These are phyloP conservation scores for Limenitis camilla DNA, from an alignment of 2,888 invertebrate genomes.

Conservation along the genomic window DNA sequence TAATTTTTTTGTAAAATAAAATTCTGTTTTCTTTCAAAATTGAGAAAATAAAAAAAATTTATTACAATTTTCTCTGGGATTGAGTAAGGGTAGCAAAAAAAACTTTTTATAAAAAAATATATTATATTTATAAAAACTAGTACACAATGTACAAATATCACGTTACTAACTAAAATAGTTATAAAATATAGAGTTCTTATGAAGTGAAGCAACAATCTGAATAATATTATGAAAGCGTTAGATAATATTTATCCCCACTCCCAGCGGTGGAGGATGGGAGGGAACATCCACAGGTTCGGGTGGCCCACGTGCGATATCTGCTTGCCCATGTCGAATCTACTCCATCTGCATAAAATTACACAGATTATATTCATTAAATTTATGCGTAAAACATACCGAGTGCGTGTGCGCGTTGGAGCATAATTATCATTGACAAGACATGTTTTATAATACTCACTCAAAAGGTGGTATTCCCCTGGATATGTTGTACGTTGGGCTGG, in stretches of 20 bases:
- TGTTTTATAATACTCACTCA: slow-evolving; percentile 38
- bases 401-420: neutral
- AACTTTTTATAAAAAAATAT: no score
- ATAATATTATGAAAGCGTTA: neutral
- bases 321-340: slow-evolving; percentile 73
- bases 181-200: no score
- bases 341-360: slow-evolving; percentile 46
- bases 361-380: neutral
- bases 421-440: neutral
- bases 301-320: slow-evolving; percentile 77
- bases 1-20: no score
- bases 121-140: no score
- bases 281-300: slow-evolving; percentile 79
- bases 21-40: no score
- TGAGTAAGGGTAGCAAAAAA: neutral
- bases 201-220: neutral
- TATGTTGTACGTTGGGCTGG: slow-evolving; percentile 66
- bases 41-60: no score
- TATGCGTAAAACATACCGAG: neutral
- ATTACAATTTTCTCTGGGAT: no score
- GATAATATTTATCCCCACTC: slow-evolving; percentile 45
- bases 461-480: slow-evolving; percentile 79
- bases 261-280: slow-evolving; percentile 72
- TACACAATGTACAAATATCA: no score
- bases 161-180: no score